Evolutionary conservation across 1,140 invertebrate species (phyloP), one percentile per base, ranked within the genome.

Genomic region (Eriocheir sinensis): DNA sequence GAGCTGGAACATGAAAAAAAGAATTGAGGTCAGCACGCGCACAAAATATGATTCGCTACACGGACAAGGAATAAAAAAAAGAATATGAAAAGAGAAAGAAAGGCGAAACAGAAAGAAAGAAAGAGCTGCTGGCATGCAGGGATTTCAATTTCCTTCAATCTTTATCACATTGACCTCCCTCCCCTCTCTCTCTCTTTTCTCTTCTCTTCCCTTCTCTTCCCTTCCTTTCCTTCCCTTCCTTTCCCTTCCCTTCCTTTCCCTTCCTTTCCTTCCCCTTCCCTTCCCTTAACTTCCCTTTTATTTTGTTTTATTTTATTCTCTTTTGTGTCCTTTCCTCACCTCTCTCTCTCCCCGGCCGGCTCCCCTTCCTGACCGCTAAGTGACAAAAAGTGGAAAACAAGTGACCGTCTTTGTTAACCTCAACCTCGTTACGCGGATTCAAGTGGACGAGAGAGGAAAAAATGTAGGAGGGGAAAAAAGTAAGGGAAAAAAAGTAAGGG

Each of bases 331-430:
- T 34, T 36, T 32, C 9, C 27, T n/a, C n/a, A n/a, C 53, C 53
- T 90, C 89, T 90, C 89, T 90, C 89, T 90, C 89, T 90, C 89
- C 60, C 89, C 60, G 41, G 53, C 89, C 60, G n/a, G n/a, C 89
- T 90, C 89, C 60, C 44, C 60, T 44, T 34, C 89, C 36, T 72
- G 48, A 90, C 89, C 89, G 9, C 89, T 72, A 72, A 90, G 89
- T 90, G 89, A 90, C 38, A 90, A 90, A 90, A 72, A 72, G 60
- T 15, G 44, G 89, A 32, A 36, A 90, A 60, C 48, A 72, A 90
- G 48, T 34, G 48, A 34, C 48, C 48, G 30, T 60, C 53, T 90
- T 72, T 72, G 48, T 38, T 48, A 34, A 60, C 89, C 21, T 38
- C 89, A 90, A 72, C 89, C 48, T 90, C 89, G 48, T 90, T 90